Evolutionary conservation across 2,888 invertebrate genomes (phyloP).

Genomic region (Megaustenia siamemsis): DNA sequence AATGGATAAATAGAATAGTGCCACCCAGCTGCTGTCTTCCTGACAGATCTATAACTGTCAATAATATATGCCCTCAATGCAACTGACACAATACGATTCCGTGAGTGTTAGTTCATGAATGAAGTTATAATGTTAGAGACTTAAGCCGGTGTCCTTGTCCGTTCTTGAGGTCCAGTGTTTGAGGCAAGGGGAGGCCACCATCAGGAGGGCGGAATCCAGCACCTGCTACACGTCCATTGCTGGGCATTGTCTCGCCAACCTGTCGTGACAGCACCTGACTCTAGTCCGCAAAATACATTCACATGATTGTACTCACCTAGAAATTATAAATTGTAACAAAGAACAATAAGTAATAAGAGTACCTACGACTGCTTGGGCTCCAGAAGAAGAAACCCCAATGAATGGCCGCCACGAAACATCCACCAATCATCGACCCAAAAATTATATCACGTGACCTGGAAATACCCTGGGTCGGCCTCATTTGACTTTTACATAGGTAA

Average conservation of each 20-base stretch:
- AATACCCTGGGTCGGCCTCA: constrained; percentile 27
- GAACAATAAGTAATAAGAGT: constrained; percentile 18
- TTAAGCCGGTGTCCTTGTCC: constrained; percentile 12
- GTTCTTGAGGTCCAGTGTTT: constrained; percentile 18
- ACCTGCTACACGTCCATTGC: constrained; percentile 10
- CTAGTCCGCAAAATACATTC: background rate
- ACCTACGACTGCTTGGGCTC: background rate
- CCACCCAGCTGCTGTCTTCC: too few species aligned
- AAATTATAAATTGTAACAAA: background rate
- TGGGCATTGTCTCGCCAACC: background rate
- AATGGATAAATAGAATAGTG: too few species aligned
- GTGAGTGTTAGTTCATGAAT: too few species aligned
- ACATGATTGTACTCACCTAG: background rate
- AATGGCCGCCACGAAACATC: constrained; percentile 56
- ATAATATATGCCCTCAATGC: too few species aligned
- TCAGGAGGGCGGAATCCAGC: background rate
- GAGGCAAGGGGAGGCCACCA: constrained; percentile 18
- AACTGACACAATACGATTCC: too few species aligned
- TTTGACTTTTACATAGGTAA: constrained; percentile 52
- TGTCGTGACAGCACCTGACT: background rate
- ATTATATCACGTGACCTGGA: constrained; percentile 60
- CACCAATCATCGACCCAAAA: constrained; percentile 64
- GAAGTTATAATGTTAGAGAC: too few species aligned
- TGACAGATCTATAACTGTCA: too few species aligned
- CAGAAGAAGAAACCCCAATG: constrained; percentile 4